Conservation (phyloP, 30 jellyfish, hydroid and myxozoan species). For the Hydra vulgaris region DNA sequence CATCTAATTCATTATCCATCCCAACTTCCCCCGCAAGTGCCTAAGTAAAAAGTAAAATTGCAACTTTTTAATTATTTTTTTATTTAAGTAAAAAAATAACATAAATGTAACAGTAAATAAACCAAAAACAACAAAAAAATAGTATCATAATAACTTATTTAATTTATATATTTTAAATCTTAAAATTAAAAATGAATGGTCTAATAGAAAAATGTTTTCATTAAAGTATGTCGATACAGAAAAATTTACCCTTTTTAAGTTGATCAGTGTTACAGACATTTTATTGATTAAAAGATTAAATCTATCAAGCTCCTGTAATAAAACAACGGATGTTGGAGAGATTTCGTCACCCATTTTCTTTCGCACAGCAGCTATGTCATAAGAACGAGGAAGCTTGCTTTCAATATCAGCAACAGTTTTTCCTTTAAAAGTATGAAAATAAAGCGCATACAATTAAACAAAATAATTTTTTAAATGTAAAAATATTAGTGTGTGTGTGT, state of each 20-base stretch:
- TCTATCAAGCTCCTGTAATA: conserved; percentile 86
- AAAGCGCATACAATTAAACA: no score
- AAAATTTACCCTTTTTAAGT: conserved; percentile 56
- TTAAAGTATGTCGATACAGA: neutral
- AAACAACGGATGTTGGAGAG: conserved; percentile 82
- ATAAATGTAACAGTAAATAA: neutral
- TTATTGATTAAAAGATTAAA: conserved; percentile 69
- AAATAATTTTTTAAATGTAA: no score
- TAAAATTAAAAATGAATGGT: neutral
- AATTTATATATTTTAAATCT: no score
- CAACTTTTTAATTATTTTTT: no score
- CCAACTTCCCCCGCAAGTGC: conserved; percentile 98
- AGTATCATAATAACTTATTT: no score
- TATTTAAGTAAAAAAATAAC: no score
- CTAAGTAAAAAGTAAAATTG: no score
- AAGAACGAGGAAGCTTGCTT: conserved; percentile 59
- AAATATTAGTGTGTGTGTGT: no score
- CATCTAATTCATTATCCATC: conserved; percentile 94
- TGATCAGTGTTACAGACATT: conserved; percentile 63
- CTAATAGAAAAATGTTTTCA: neutral
- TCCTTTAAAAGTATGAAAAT: no score
- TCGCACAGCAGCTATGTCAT: conserved; percentile 55
- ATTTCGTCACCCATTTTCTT: conserved; percentile 57
- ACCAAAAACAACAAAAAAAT: no score
- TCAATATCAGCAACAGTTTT: conserved; percentile 86